These are phyloP conservation scores for Diadumene lineata DNA, from an alignment of 92 coral and sea anemone species.

Conservation along the genomic window DNA sequence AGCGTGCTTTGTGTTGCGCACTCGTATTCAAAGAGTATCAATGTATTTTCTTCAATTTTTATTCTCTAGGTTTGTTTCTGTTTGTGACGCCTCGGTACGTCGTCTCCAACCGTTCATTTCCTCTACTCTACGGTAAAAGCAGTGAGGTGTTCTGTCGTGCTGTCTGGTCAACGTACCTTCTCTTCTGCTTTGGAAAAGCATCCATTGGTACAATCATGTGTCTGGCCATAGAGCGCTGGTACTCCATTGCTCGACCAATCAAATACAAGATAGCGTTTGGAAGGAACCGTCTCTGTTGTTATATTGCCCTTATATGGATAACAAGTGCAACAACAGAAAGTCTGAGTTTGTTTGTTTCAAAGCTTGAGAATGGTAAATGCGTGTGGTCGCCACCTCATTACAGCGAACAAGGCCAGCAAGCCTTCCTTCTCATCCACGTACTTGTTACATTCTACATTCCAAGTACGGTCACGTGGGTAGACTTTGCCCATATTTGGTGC, in stretches of 20 bases:
- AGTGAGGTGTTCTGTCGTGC: constrained; percentile 23
- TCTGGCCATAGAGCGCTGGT: constrained; percentile 23
- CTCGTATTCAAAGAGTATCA: no score
- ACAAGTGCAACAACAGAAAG: neutral
- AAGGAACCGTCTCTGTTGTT: neutral
- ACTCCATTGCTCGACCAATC: constrained; percentile 12
- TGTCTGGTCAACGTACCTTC: constrained; percentile 10
- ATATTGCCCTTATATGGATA: constrained; percentile 26
- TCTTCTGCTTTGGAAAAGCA: constrained; percentile 27
- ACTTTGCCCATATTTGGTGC: constrained; percentile 18
- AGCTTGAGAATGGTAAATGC: neutral
- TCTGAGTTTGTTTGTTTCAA: neutral
- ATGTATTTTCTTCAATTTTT: neutral
- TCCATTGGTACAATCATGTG: constrained; percentile 27
- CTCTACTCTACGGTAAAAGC: neutral
- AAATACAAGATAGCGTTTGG: constrained; percentile 14
- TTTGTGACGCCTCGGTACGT: constrained; percentile 2
- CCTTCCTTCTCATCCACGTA: neutral
- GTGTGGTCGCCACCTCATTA: constrained; percentile 2
- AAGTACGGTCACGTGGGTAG: constrained; percentile 8
- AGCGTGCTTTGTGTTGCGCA: no score
- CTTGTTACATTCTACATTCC: constrained; percentile 29
- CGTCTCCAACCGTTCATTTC: neutral
- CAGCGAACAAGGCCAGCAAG: neutral
- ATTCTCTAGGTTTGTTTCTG: neutral